A percentile compares a stretch with the other conserved stretches of the same genome.
Conservation (phyloP, 2,113 vertebrate species). For the Arenaria interpres region DNA sequence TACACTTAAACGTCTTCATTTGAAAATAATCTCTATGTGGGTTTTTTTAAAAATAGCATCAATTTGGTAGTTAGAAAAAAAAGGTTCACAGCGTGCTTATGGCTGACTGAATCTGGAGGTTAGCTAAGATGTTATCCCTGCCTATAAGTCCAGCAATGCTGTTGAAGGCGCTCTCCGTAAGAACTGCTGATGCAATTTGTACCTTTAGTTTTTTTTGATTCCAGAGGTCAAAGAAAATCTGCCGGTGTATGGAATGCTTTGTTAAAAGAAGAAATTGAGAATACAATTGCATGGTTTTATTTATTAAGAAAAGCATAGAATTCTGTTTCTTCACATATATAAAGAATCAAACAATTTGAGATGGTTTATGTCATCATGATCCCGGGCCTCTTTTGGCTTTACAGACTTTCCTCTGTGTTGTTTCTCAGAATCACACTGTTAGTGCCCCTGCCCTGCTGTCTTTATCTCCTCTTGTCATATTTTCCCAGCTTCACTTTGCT, state of each 20-base stretch:
- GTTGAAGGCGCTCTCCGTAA: background rate
- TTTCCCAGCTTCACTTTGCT: background rate
- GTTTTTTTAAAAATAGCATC: conserved; percentile 55
- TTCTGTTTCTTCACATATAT: background rate
- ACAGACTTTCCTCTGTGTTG: background rate
- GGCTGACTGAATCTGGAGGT: conserved; percentile 23
- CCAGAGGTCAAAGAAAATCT: background rate
- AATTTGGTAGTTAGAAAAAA: background rate
- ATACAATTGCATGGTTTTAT: background rate
- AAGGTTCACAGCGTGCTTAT: conserved; percentile 17
- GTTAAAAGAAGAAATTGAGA: conserved; percentile 4
- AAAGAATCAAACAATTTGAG: background rate
- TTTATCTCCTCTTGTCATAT: background rate
- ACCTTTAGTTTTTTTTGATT: background rate
- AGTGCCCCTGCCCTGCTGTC: background rate
- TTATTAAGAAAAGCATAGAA: conserved; percentile 3
- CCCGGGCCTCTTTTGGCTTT: background rate
- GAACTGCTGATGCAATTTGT: background rate
- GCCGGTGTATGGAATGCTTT: background rate
- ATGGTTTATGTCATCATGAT: background rate
- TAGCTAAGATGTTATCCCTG: background rate
- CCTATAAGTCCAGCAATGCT: background rate
- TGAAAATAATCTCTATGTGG: conserved; percentile 56
- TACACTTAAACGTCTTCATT: conserved; percentile 43
- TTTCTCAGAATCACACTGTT: background rate